Evolutionary conservation across 2,888 invertebrate genomes (phyloP).

Genomic region (Notodonta ziczac): DNA sequence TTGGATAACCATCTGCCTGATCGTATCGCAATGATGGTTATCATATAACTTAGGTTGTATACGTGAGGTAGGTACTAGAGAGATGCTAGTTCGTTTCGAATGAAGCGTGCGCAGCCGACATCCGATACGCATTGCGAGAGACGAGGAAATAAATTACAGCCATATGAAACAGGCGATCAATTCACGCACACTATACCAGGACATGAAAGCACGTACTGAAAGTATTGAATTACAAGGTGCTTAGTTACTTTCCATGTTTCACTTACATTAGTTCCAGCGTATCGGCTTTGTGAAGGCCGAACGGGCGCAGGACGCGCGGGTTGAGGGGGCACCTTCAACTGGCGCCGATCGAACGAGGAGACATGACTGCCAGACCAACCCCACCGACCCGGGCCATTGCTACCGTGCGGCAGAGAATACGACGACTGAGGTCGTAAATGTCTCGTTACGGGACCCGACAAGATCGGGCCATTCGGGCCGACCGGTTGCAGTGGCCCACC

Average conservation of each 20-base stretch:
- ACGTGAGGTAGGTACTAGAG: constrained; percentile 36
- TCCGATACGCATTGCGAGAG: constrained; percentile 72
- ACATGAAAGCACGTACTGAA: constrained; percentile 47
- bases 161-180: constrained; percentile 49
- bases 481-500: constrained; percentile 58
- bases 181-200: constrained; percentile 58
- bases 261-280: constrained; percentile 68
- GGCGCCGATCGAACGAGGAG: constrained; percentile 79
- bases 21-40: constrained; percentile 10
- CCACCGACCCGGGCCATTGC: constrained; percentile 83
- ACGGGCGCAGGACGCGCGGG: constrained; percentile 73
- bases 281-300: constrained; percentile 65
- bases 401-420: constrained; percentile 82
- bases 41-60: constrained; percentile 19
- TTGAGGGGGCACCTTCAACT: constrained; percentile 76
- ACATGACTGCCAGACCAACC: constrained; percentile 82
- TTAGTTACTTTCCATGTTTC: constrained; percentile 27
- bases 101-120: constrained; percentile 67
- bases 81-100: constrained; percentile 61
- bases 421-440: constrained; percentile 78
- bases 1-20: constrained; percentile 4
- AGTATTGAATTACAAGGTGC: constrained; percentile 29
- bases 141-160: constrained; percentile 68
- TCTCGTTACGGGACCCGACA: constrained; percentile 66
- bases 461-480: constrained; percentile 69